Conservation (phyloP, 1,140 invertebrate species). For the Lethrus apterus region DNA sequence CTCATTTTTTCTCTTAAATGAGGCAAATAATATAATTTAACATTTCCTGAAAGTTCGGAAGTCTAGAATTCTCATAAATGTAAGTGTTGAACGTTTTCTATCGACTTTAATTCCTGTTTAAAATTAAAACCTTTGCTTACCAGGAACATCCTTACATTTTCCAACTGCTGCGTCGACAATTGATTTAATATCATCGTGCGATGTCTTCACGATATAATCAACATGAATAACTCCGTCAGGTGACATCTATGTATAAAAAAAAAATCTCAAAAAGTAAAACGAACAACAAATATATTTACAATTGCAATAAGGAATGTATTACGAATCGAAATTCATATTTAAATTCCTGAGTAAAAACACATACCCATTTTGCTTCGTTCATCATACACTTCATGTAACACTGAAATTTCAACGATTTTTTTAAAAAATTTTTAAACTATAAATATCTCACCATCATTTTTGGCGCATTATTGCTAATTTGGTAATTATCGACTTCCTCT, state of each 20-base stretch:
- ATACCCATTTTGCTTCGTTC: constrained; percentile 29
- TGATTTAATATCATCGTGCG: constrained; percentile 23
- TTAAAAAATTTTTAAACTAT: constrained; percentile 3
- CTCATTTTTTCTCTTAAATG: no score
- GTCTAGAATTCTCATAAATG: no score
- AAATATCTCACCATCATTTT: constrained; percentile 23
- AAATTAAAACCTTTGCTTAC: no score
- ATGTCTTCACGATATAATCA: constrained; percentile 22
- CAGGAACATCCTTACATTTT: constrained; percentile 24
- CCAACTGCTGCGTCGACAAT: constrained; percentile 23
- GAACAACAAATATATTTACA: neutral
- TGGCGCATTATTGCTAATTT: constrained; percentile 21
- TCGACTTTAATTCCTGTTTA: no score
- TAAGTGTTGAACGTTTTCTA: no score
- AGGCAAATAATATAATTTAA: constrained; percentile 7
- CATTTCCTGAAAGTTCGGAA: neutral
- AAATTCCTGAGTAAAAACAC: constrained; percentile 4
- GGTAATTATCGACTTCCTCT: constrained; percentile 24
- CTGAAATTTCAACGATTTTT: constrained; percentile 19
- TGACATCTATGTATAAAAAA: no score
- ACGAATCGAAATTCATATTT: constrained; percentile 3
- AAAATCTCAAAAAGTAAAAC: no score
- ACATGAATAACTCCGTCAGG: constrained; percentile 25
- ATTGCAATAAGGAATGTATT: constrained; percentile 3
- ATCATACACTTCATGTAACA: constrained; percentile 32